Evolutionary conservation across 2,888 invertebrate genomes (phyloP), one percentile per base, ranked within the genome.

Genomic region (Eristalis arbustorum): DNA sequence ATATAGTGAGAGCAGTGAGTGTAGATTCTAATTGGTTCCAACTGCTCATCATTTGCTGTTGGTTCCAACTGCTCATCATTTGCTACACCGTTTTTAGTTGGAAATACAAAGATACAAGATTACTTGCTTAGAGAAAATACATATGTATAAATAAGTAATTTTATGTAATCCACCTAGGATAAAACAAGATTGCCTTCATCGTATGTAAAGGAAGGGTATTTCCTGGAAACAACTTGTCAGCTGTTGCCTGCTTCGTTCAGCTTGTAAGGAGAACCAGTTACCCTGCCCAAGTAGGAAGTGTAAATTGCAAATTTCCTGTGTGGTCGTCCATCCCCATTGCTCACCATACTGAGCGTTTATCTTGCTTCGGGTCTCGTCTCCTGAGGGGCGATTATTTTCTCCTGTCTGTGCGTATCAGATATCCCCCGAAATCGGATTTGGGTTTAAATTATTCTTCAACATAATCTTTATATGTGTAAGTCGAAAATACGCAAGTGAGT

Each of bases 301-400:
- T 79, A 79, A 84, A 84, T 71, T 61, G 79, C 61, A 71, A 40
- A 71, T 61, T 84, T 84, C 84, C 79, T 79, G 84, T 67, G 25
- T 68, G 72, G 40, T 72, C 64, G 74, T 69, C 42, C 69, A 64
- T 83, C 31, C 42, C 61, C 61, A 31, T 31, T 22, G 34, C 31
- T 31, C 61, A 61, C 28, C 22, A 42, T 28, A 34, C 61, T 49
- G 42, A 34, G 40, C 74, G 40, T 66, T 59, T 66, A 59, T 28
- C 25, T 8, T 31, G 34, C 28, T 25, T 62, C 14, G 8, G 18
- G 64, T 18, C 22, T 64, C 28, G 31, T 11, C 22, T 23, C 18
- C 31, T 13, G 64, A n/a, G 64, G 31, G 22, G n/a, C 22, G 23
- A 23, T 34, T 37, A 64, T 37, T 18, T 0, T 64, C 23, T 37